Base-by-base conservation (phyloP, 2,888 invertebrate genomes). In the Osmoderma eremita region DNA sequence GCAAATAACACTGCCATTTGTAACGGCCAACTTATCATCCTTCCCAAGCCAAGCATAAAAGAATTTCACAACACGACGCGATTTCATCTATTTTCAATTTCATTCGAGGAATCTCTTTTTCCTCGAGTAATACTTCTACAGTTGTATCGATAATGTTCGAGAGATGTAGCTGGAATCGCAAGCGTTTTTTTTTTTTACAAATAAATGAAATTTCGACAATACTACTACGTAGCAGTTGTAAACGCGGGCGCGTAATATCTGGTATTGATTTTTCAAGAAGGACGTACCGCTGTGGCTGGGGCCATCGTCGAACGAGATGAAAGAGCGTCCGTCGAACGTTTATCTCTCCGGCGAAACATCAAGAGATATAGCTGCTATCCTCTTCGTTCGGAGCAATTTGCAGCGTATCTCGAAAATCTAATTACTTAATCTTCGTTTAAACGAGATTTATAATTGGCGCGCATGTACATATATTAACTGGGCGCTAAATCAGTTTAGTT, bases 181-280 rank as follows among this genome's bases (percentile, higher is more conserved):
- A 30, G 10, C 30, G 30, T n/a, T 10, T 30, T 30, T 30, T 42
- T 41, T n/a, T 42, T 42, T 17, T 42, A 13, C 13, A 42, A 42
- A 15, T 12, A 42, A 17, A 42, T n/a, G 13, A 42, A 42, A 42
- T 42, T 42, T 42, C 12, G 13, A 12, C 42, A 42, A 42, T 17
- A 42, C 1, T 42, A 42, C 1, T 42, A 42, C 3, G 1, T 2
- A 17, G 17, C 42, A 42, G 17, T 42, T n/a, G 13, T 13, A 17
- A 42, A 12, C 4, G 42, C 3, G n/a, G 36, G 17, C 42, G 13
- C 17, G 13, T 42, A 10, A 42, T 42, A 42, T 42, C 17, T 17
- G 42, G 42, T 42, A 42, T 42, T 42, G 42, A 42, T 42, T 42
- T 42, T 42, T 42, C 42, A 42, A 42, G 42, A 17, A 42, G 42